Percentiles rank a stretch among this genome's conserved stretches.
These are phyloP conservation scores for Rhynchonema sp. DNA, from an alignment of 2,888 invertebrate species.

Conservation along the genomic window DNA sequence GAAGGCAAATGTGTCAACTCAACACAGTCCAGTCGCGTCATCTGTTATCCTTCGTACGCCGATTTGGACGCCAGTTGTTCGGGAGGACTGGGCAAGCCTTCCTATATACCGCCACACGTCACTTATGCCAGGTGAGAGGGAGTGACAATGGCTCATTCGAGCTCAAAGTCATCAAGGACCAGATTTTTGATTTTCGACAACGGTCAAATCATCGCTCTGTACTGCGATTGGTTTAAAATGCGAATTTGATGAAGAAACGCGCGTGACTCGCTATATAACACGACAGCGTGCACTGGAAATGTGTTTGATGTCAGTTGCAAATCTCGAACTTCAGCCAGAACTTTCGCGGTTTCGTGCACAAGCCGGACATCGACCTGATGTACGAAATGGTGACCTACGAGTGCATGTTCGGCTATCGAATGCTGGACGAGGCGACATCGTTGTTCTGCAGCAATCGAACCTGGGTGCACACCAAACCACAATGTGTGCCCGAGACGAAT, in stretches of 20 bases:
- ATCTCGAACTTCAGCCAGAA: too few relatives aligned
- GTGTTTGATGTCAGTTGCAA: not conserved
- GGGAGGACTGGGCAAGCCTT: not conserved
- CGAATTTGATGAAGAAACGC: too few relatives aligned
- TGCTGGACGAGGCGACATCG: constrained; percentile 5
- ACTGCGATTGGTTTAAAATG: too few relatives aligned
- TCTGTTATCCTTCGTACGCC: constrained; percentile 5
- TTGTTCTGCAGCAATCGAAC: constrained; percentile 4
- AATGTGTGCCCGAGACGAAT: constrained; percentile 4
- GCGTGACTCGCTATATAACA: too few relatives aligned
- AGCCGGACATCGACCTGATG: constrained; percentile 1
- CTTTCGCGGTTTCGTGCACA: too few relatives aligned
- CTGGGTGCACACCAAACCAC: constrained; percentile 4
- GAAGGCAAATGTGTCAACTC: constrained; percentile 3
- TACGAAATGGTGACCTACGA: constrained; percentile 4
- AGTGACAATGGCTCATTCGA: too few relatives aligned
- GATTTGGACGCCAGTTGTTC: not conserved
- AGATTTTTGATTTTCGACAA: too few relatives aligned
- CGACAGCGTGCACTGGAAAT: too few relatives aligned
- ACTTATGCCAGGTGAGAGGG: constrained; percentile 2
- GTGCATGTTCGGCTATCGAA: constrained; percentile 5
- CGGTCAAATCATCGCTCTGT: too few relatives aligned
- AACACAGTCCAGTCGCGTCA: constrained; percentile 1
- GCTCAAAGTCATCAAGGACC: too few relatives aligned
- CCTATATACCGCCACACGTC: not conserved